Percentiles rank a stretch among this genome's conserved stretches.
Evolutionary conservation across 2,888 invertebrate genomes (phyloP).

Genomic region (Cantharis rufa): DNA sequence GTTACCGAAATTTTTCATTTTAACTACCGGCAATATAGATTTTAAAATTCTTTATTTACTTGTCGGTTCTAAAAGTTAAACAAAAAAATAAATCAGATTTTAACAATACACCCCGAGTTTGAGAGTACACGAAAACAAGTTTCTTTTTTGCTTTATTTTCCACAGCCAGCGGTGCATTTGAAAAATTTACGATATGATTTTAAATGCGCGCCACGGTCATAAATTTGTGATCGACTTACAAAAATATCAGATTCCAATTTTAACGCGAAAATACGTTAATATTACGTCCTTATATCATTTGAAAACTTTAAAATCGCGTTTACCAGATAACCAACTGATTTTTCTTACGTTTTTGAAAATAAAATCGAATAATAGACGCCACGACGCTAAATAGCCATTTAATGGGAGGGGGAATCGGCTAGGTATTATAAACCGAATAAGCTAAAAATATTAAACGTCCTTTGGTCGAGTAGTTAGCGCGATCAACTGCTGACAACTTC

Average conservation of each 20-base stretch:
- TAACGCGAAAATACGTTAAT: neutral
- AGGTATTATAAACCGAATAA: no score
- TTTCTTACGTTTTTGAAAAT: neutral
- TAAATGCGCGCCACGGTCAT: neutral
- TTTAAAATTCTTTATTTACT: neutral
- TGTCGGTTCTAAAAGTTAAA: neutral
- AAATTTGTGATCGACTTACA: neutral
- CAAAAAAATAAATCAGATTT: conserved; percentile 1
- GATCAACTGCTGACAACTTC: no score
- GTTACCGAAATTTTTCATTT: conserved; percentile 1
- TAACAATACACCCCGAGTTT: neutral
- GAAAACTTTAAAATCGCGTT: neutral
- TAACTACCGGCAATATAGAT: conserved; percentile 2
- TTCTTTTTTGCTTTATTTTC: neutral
- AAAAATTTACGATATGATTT: neutral
- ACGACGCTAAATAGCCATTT: no score
- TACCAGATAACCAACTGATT: neutral
- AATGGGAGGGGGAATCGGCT: no score
- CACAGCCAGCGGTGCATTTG: neutral
- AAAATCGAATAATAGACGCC: no score
- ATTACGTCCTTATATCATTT: neutral
- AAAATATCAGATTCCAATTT: neutral
- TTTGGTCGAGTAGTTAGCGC: no score
- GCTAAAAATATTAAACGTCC: no score
- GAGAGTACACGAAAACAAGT: neutral